phyloP scores from a whole-genome alignment of 2,888 invertebrate genomes.

The Alloscopus bannaensis region DNA sequence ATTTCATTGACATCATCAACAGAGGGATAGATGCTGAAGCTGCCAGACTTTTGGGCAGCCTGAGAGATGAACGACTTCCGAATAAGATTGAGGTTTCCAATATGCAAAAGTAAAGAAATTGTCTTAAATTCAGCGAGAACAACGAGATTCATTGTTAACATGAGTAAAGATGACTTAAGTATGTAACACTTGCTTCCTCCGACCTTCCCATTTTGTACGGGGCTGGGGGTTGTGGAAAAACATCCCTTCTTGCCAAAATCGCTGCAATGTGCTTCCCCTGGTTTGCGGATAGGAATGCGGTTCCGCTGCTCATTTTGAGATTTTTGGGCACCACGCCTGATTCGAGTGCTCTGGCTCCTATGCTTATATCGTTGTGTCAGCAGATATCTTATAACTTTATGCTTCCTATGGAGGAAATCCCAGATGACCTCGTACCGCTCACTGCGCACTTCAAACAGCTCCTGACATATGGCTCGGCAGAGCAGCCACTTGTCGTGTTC shows the following conservation, averaged over 20 bases:
- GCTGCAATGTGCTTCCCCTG: conserved; percentile 84
- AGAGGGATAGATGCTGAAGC: conserved; percentile 95
- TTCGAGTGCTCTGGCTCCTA: conserved; percentile 94
- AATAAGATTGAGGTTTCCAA: conserved; percentile 92
- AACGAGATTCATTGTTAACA: no score
- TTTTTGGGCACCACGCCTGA: conserved; percentile 98
- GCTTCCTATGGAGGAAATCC: conserved; percentile 93
- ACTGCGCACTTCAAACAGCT: conserved; percentile 97
- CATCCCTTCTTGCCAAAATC: conserved; percentile 94
- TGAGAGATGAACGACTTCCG: conserved; percentile 92
- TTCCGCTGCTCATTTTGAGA: conserved; percentile 90
- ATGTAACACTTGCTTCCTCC: conserved; percentile 4
- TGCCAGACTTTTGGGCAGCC: conserved; percentile 88
- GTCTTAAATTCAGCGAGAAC: no score
- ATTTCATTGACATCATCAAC: conserved; percentile 96
- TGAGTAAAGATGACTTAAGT: no score
- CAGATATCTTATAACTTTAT: conserved; percentile 96
- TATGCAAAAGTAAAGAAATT: conserved; percentile 84
- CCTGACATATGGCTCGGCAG: conserved; percentile 86
- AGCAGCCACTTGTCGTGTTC: conserved; percentile 92
- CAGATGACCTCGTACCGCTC: conserved; percentile 95
- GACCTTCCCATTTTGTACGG: conserved; percentile 95
- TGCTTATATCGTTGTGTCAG: conserved; percentile 95
- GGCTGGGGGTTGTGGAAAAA: conserved; percentile 98
- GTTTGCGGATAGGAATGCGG: conserved; percentile 81